Evolutionary conservation across 23 tunicate species (phyloP).

Genomic region (Pegea sp.): DNA sequence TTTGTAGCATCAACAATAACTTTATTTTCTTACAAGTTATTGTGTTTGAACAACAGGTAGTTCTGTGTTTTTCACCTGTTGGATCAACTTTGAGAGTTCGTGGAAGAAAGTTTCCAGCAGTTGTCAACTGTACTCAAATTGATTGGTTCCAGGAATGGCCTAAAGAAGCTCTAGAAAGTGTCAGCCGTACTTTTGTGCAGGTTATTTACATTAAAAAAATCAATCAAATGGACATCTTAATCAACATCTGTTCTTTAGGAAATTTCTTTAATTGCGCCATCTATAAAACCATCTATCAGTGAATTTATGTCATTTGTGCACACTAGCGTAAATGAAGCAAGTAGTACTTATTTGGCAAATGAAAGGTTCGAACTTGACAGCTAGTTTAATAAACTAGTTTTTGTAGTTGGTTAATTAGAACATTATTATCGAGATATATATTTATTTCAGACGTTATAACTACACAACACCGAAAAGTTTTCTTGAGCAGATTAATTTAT

Average conservation of each 20-base stretch:
- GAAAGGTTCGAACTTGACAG: conserved; percentile 88
- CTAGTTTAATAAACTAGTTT: no score
- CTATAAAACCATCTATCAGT: conserved; percentile 74
- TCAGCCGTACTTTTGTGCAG: conserved; percentile 83
- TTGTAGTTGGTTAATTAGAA: no score
- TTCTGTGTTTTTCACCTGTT: conserved; percentile 95
- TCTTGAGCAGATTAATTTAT: conserved; percentile 90
- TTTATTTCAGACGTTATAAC: conserved; percentile 55
- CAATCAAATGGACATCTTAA: no score
- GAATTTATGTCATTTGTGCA: conserved; percentile 95
- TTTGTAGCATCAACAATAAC: neutral
- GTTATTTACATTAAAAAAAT: no score
- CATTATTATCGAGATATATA: no score
- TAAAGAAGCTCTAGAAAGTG: conserved; percentile 85
- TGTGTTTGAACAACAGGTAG: conserved; percentile 57
- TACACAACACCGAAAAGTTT: conserved; percentile 99
- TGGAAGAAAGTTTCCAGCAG: conserved; percentile 95
- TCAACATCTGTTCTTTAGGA: conserved; percentile 71
- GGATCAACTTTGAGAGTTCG: conserved; percentile 88
- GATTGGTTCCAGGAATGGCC: conserved; percentile 99
- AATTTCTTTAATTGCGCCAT: conserved; percentile 54
- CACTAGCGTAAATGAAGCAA: conserved; percentile 78
- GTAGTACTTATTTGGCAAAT: conserved; percentile 55
- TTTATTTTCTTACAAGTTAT: conserved; percentile 1
- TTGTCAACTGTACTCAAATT: conserved; percentile 98